Base-by-base conservation (phyloP, 2,797 vertebrate species). In the Serranus cabrilla region DNA sequence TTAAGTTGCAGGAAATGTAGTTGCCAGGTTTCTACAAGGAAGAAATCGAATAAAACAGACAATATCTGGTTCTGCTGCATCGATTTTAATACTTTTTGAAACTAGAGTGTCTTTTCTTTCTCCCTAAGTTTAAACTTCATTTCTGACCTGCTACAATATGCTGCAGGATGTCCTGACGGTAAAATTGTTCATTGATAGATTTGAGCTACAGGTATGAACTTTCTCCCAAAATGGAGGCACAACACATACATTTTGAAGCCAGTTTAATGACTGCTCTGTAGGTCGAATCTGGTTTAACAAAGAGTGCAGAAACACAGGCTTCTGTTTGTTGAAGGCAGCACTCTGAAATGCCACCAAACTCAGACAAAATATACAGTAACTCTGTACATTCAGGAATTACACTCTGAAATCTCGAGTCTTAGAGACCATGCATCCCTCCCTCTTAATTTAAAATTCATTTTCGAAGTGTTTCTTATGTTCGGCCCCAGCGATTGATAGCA, bases 361-460 rank as follows among this genome's bases (percentile, higher is more conserved):
- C 50, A 43, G 27, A 39, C 8, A 59, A 81, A 83, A 86, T 71
- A 74, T 63, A 66, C 67, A 73, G 64, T 68, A 63, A 81, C 57
- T 65, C 64, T 69, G 61, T 34, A 80, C 57, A 64, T 81, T 85
- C 7, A 78, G 37, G 43, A 84, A 63, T 85, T 64, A 59, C 34
- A 68, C 56, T 75, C n/a, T 57, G 63, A 82, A 81, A 82, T 67
- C 77, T 76, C 47, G 58, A 20, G 58, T 54, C 74, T 80, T 55
- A 69, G 63, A 86, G 82, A 85, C 59, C 62, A 50, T 72, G 52
- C 87, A 80, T 80, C 84, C 71, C 81, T 86, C 80, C 71, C 67
- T 89, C 76, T 86, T 89, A 61, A 92, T 93, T 90, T 91, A 88
- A 91, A 91, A 93, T 92, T 93, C 84, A 92, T 92, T 94, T 91